Base-by-base conservation (phyloP, 2,113 vertebrate genomes). In the Zosterops japonicus region DNA sequence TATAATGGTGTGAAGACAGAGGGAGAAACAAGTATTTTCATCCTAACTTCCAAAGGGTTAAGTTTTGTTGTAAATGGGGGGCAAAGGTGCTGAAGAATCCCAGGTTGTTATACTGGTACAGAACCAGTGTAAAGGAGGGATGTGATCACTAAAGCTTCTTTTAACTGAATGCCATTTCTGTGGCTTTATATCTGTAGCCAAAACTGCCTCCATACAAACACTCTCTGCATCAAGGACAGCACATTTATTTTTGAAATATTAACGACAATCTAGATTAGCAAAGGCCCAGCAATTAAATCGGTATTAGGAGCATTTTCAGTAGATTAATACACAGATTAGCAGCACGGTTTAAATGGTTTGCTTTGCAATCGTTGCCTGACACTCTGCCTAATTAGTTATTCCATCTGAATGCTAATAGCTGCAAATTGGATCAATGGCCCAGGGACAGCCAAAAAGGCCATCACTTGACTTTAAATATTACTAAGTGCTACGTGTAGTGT, bases 341-440 rank as follows among this genome's bases (percentile, higher is more conserved):
- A 24, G 18, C 2, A 6, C 0, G 17, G 79, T 93, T 91, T 83
- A 94, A 94, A 80, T n/a, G 68, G 89, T 53, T 76, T 92, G 83
- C 92, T 85, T 83, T 89, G 95, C 83, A 87, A 90, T 94, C 49
- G 17, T 87, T 61, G 55, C 55, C 74, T 79, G 88, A 95, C 72
- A 86, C 61, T 56, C 74, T 2, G 5, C 52, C 83, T 97, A 94
- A 94, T 96, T 75, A 91, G 83, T 59, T 97, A 97, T 94, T 94
- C 78, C 20, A 70, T 91, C 93, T 87, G 95, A 96, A 94, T 96
- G 94, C 75, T 97, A 97, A 97, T 93, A 76, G 77, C 84, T 91
- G 93, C 90, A 97, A 97, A 97, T 96, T 95, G 95, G 91, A 91
- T 94, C 92, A 53, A 69, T 86, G 90, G 94, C 94, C 87, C 82